Base-by-base conservation (phyloP, 2,797 vertebrate species). In the Acropternis orthonyx region DNA sequence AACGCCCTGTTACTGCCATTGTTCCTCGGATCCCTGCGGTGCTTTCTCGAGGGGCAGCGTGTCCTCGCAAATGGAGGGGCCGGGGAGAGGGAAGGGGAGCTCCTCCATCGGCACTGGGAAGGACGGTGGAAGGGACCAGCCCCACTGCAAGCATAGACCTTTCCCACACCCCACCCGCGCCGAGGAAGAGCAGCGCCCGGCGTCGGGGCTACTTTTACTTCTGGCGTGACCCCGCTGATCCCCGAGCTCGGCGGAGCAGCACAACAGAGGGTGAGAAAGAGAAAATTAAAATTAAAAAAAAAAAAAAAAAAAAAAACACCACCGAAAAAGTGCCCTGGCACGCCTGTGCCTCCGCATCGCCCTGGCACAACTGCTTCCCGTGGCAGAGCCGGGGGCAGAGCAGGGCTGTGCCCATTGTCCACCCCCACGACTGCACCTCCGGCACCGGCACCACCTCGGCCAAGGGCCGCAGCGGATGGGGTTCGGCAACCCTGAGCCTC, bases 61-160 rank as follows among this genome's bases (percentile, higher is more conserved):
- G 54, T n/a, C 37, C 36, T 43, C 2, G 6, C 74, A 46, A 65
- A 41, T 0, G 9, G n/a, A 55, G 63, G 21, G 2, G 1, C 17
- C 3, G 37, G 14, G 56, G 6, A 80, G 46, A 6, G 17, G 16
- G 15, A 5, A 32, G 2, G 28, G 34, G 18, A 78, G 28, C 32
- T 13, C 16, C 73, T 46, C 87, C 12, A 9, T 7, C 12, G n/a
- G 72, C 72, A 1, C n/a, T 9, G 34, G 46, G 39, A 72, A 16
- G 32, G 54, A 59, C 39, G 18, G 27, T 12, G 34, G 63, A 63
- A 30, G 8, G 23, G 14, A 14, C 11, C 9, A 15, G 20, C 51
- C n/a, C 26, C 26, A 0, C 0, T 6, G 28, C 30, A 13, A 20
- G 55, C 32, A 16, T 32, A 36, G 27, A 24, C 48, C 32, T 54